These are phyloP conservation scores for Lymantria dispar DNA, from an alignment of 2,888 invertebrate genomes.

Conservation along the genomic window DNA sequence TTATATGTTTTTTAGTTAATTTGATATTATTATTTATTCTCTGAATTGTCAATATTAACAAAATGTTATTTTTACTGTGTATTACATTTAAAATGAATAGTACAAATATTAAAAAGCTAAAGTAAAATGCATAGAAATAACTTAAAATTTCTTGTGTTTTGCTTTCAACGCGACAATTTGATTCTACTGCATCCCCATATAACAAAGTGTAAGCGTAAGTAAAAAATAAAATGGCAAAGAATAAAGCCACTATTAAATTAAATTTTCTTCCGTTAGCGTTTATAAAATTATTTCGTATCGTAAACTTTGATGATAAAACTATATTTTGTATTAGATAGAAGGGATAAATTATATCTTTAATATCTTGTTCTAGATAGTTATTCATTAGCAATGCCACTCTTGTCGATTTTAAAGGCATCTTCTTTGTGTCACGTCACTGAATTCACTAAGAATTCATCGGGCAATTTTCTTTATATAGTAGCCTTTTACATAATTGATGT, in stretches of 20 bases:
- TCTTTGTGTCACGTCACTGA: neutral
- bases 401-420: neutral
- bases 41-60: conserved; percentile 1
- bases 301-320: conserved; percentile 15
- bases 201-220: neutral
- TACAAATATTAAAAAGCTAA: neutral
- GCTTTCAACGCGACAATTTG: neutral
- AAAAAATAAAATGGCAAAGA: neutral
- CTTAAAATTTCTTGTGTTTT: neutral
- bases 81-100: neutral
- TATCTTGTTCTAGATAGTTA: conserved; percentile 1
- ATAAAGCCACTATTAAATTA: neutral
- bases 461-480: no score
- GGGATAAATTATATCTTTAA: conserved; percentile 1
- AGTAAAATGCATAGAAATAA: neutral
- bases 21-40: neutral
- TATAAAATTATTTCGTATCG: conserved; percentile 13
- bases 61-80: conserved; percentile 3
- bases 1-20: neutral
- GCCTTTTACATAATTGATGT: no score
- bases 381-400: neutral
- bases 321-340: conserved; percentile 7
- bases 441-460: neutral
- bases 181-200: neutral
- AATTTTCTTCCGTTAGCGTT: conserved; percentile 4